phyloP scores from a whole-genome alignment of 2,797 vertebrate species.

The Ctenopoma kingsleyae region DNA sequence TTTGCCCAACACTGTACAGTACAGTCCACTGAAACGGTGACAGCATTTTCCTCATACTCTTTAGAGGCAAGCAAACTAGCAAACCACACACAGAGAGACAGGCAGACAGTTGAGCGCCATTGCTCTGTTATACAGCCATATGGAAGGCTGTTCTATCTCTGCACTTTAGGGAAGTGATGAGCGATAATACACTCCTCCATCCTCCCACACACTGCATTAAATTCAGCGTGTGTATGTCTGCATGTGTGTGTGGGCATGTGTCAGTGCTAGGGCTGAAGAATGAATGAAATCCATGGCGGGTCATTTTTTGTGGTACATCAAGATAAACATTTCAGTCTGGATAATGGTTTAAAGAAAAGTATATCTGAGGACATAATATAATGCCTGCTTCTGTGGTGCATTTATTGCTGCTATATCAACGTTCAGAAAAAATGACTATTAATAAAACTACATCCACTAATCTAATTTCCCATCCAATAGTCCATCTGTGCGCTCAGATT shows the following conservation, averaged over 20 bases:
- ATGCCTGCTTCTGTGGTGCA: too few species aligned
- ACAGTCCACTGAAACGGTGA: neutral
- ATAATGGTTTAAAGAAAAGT: too few species aligned
- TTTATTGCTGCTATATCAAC: too few species aligned
- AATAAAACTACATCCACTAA: neutral
- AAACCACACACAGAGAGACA: slow-evolving; percentile 19
- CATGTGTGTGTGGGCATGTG: neutral
- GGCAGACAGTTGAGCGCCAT: slow-evolving; percentile 40
- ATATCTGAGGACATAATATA: too few species aligned
- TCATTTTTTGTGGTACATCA: neutral
- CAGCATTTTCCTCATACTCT: slow-evolving; percentile 6
- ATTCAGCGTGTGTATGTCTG: slow-evolving; percentile 24
- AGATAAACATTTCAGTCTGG: neutral
- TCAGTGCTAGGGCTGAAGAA: neutral
- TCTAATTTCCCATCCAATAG: neutral
- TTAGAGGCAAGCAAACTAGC: slow-evolving; percentile 2
- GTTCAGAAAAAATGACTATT: too few species aligned
- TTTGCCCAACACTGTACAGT: neutral
- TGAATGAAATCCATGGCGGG: neutral
- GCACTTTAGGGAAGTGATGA: slow-evolving; percentile 37
- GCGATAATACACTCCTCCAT: slow-evolving; percentile 1
- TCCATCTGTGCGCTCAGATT: slow-evolving; percentile 13
- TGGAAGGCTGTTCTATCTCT: slow-evolving; percentile 43
- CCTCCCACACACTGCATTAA: slow-evolving; percentile 14
- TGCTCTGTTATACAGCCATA: slow-evolving; percentile 53